These are phyloP conservation scores for Drosophila persimilis DNA, from an alignment of 1,140 invertebrate genomes.

Conservation along the genomic window DNA sequence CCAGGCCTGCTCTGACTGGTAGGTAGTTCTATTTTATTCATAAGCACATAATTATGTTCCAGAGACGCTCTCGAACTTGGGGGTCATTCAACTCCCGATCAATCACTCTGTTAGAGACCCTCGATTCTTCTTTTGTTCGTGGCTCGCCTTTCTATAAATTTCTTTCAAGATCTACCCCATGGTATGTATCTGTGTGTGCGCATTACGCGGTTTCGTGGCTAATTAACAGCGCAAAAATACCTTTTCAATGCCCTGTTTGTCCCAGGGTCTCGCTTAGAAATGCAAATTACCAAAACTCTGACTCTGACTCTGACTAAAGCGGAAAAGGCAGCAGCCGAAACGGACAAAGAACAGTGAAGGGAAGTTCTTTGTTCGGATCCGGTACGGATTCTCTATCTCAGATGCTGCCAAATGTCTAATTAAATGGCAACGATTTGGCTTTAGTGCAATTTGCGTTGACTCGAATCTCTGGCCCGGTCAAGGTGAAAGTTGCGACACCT, in stretches of 20 bases:
- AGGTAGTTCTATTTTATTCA: conserved; percentile 55
- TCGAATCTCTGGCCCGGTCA: conserved; percentile 58
- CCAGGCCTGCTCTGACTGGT: conserved; percentile 9
- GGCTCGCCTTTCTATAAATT: too few species aligned
- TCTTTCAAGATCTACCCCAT: too few species aligned
- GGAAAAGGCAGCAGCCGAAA: not conserved
- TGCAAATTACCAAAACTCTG: conserved; percentile 60
- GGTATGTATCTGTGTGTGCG: conserved; percentile 18
- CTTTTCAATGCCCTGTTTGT: conserved; percentile 57
- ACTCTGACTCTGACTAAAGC: not conserved
- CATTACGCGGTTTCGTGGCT: conserved; percentile 56
- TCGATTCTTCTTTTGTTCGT: conserved; percentile 45
- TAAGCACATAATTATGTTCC: conserved; percentile 54
- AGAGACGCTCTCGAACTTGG: conserved; percentile 16
- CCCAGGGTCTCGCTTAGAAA: conserved; percentile 58
- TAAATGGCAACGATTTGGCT: conserved; percentile 60
- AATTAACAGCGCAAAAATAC: conserved; percentile 52
- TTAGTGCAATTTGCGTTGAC: conserved; percentile 30
- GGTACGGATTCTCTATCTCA: conserved; percentile 5
- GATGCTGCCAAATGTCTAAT: conserved; percentile 44
- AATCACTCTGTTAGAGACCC: conserved; percentile 44
- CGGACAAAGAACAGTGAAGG: conserved; percentile 56
- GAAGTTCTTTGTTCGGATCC: conserved; percentile 69
- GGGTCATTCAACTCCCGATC: conserved; percentile 72
- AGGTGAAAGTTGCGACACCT: conserved; percentile 78